These are phyloP conservation scores for Coracias cyanogaster DNA, from an alignment of 2,797 vertebrate genomes.

Conservation along the genomic window DNA sequence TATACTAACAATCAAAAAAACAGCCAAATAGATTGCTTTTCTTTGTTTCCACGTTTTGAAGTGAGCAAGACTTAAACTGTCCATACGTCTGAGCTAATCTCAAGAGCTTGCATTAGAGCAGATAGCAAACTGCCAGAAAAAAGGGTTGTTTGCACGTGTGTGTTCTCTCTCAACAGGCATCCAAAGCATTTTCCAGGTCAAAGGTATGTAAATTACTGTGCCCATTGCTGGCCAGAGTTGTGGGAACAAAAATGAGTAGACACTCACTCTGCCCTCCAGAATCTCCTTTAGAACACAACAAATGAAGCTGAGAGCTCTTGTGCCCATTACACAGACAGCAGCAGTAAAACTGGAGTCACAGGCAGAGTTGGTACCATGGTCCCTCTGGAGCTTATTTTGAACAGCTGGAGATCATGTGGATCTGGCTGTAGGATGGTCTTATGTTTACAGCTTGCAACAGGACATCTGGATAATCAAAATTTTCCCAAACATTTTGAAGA, in stretches of 20 bases:
- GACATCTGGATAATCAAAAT: not conserved
- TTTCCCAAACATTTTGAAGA: not conserved
- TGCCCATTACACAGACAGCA: not conserved
- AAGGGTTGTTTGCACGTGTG: not conserved
- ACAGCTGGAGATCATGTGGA: not conserved
- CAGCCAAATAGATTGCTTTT: not conserved
- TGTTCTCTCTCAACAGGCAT: not conserved
- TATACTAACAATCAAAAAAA: not conserved
- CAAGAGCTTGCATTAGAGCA: not conserved
- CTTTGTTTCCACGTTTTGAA: constrained; percentile 10
- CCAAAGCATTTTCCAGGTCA: not conserved
- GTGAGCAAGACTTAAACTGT: not conserved
- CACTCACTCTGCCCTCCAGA: not conserved
- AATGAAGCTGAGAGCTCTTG: not conserved
- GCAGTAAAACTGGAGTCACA: not conserved
- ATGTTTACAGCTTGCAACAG: not conserved
- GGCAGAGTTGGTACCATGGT: not conserved
- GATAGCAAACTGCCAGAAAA: not conserved
- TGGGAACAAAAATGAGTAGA: not conserved
- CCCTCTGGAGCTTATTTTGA: not conserved
- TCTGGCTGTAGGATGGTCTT: not conserved
- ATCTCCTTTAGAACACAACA: not conserved
- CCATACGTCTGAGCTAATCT: not conserved
- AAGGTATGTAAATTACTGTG: not conserved
- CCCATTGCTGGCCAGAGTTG: not conserved